These are phyloP conservation scores for Oreochromis spilurus DNA, from an alignment of 2,113 vertebrate species.

Conservation along the genomic window DNA sequence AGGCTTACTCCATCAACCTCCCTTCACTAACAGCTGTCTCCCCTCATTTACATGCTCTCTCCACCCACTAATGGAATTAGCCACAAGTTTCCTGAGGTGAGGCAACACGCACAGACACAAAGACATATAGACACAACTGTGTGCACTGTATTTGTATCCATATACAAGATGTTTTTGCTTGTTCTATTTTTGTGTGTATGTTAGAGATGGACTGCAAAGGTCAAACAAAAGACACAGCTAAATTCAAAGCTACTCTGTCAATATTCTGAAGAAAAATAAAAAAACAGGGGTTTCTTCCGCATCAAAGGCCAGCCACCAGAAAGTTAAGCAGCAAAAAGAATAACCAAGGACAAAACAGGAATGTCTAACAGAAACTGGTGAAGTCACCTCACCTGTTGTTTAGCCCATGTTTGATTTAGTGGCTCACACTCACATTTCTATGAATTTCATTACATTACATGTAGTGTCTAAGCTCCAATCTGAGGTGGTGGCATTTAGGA, in stretches of 20 bases:
- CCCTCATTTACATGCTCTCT: conserved; percentile 94
- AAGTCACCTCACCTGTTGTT: background rate
- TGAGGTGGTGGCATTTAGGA: background rate
- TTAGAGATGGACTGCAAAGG: conserved; percentile 12
- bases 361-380: background rate
- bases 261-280: background rate
- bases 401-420: background rate
- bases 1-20: conserved; percentile 85
- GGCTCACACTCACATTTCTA: background rate
- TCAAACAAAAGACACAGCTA: conserved; percentile 18
- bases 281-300: background rate
- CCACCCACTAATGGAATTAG: conserved; percentile 96
- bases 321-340: background rate
- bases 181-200: background rate
- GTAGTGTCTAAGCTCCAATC: background rate
- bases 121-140: conserved; percentile 1
- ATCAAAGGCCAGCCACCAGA: background rate
- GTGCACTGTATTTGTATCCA: conserved; percentile 2
- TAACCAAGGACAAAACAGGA: background rate
- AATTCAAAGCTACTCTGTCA: background rate
- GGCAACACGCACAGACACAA: conserved; percentile 42
- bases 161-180: conserved; percentile 14
- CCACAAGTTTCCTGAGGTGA: conserved; percentile 97
- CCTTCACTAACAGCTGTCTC: conserved; percentile 88
- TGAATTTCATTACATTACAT: background rate